These are phyloP conservation scores for Drosophila anomalata DNA, from an alignment of 2,888 invertebrate species.

Conservation along the genomic window DNA sequence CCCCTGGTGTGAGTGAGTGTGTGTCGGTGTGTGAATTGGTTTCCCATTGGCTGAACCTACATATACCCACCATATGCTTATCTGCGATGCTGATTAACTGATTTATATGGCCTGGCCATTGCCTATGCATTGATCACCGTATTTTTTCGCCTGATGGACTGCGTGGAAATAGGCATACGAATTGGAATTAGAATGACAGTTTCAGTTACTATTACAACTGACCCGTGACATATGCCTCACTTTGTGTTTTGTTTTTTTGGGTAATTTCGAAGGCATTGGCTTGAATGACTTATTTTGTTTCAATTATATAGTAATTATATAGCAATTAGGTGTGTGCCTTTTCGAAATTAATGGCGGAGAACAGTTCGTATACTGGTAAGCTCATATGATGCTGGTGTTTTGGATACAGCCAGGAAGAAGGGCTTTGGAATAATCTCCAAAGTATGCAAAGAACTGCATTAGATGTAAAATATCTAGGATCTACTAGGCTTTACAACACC, in stretches of 20 bases:
- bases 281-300: slow-evolving; percentile 50
- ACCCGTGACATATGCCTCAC: slow-evolving; percentile 39
- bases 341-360: slow-evolving; percentile 23
- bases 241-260: slow-evolving; percentile 31
- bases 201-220: slow-evolving; percentile 19
- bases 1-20: slow-evolving; percentile 15
- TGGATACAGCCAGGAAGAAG: background rate
- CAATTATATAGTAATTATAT: slow-evolving; percentile 70
- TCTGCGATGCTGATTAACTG: slow-evolving; percentile 76
- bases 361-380: slow-evolving; percentile 5
- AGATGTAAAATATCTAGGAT: background rate
- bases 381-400: slow-evolving; percentile 60
- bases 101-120: slow-evolving; percentile 72
- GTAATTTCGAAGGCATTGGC: slow-evolving; percentile 53
- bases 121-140: slow-evolving; percentile 76
- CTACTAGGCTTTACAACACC: background rate
- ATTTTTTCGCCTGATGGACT: slow-evolving; percentile 19
- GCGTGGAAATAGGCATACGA: slow-evolving; percentile 7
- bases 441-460: background rate
- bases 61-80: slow-evolving; percentile 51
- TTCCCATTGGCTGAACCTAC: slow-evolving; percentile 48
- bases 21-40: slow-evolving; percentile 55
- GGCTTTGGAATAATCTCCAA: background rate
- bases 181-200: slow-evolving; percentile 13
- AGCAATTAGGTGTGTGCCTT: slow-evolving; percentile 62